A percentile compares a stretch with the other conserved stretches of the same genome.
Conservation (phyloP, 2,113 vertebrate genomes). For the Pithys albifrons region DNA sequence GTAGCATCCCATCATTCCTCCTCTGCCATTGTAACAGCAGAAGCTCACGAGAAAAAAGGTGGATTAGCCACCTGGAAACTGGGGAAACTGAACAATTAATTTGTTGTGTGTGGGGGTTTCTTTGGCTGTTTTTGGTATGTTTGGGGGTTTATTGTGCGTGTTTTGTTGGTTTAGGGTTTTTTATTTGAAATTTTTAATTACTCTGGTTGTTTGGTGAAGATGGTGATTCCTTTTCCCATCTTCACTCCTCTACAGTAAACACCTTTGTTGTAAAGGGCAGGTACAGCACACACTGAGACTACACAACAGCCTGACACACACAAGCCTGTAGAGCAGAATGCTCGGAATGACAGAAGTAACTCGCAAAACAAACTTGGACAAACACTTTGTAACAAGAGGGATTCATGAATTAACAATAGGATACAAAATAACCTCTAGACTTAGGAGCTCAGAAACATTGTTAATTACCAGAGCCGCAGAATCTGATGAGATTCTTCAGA, state of each 20-base stretch:
- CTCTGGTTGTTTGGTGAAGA: background rate
- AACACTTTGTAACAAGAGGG: background rate
- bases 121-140: background rate
- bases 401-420: fast-evolving
- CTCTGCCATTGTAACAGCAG: background rate
- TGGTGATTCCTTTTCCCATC: background rate
- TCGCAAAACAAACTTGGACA: background rate
- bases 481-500: background rate
- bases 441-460: background rate
- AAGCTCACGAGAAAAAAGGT: background rate
- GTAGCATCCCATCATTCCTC: background rate
- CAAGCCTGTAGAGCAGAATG: fast-evolving
- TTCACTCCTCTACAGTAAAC: background rate
- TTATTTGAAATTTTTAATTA: background rate
- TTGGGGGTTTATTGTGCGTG: background rate
- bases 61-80: background rate
- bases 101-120: fast-evolving
- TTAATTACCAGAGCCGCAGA: background rate
- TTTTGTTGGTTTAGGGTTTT: background rate
- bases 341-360: background rate
- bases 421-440: background rate
- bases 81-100: background rate
- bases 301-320: background rate
- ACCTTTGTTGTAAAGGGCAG: background rate
- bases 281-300: background rate